phyloP scores from a whole-genome alignment of 2,113 vertebrate genomes.

The Psittacula cyanocephala region DNA sequence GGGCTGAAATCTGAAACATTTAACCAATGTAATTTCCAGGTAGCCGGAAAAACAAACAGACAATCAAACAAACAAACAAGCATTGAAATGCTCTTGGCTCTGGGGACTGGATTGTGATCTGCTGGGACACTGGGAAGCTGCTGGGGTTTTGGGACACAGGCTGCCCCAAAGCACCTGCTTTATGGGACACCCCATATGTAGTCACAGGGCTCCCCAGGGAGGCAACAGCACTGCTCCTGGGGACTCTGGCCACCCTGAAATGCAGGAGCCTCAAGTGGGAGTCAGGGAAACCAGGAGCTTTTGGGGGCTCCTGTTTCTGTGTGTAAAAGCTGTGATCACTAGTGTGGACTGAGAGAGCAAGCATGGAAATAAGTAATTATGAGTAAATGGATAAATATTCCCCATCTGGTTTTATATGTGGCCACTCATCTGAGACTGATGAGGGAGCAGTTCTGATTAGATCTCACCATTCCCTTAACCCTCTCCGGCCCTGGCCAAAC shows the following conservation, averaged over 20 bases:
- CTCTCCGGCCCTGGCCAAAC: background rate
- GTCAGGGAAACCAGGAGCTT: background rate
- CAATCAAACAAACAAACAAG: background rate
- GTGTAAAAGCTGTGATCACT: background rate
- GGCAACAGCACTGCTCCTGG: background rate
- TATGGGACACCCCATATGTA: background rate
- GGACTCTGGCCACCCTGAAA: background rate
- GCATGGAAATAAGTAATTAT: slow-evolving; percentile 31
- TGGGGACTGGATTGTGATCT: fast-evolving
- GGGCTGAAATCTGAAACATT: background rate
- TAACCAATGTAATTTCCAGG: background rate
- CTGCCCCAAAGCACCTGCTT: background rate
- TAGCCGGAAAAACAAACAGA: background rate
- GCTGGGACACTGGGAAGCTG: background rate
- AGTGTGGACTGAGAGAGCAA: background rate
- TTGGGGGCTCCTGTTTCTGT: background rate
- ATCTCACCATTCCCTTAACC: slow-evolving; percentile 34
- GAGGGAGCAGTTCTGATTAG: slow-evolving; percentile 31
- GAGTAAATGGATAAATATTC: slow-evolving; percentile 18
- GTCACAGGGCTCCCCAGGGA: background rate
- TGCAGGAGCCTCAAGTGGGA: fast-evolving
- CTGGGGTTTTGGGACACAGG: background rate
- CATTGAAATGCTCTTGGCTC: background rate
- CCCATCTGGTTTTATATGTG: background rate
- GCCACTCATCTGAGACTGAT: slow-evolving; percentile 59